Evolutionary conservation across 2,113 vertebrate species (phyloP).

Genomic region (Panurus biarmicus): DNA sequence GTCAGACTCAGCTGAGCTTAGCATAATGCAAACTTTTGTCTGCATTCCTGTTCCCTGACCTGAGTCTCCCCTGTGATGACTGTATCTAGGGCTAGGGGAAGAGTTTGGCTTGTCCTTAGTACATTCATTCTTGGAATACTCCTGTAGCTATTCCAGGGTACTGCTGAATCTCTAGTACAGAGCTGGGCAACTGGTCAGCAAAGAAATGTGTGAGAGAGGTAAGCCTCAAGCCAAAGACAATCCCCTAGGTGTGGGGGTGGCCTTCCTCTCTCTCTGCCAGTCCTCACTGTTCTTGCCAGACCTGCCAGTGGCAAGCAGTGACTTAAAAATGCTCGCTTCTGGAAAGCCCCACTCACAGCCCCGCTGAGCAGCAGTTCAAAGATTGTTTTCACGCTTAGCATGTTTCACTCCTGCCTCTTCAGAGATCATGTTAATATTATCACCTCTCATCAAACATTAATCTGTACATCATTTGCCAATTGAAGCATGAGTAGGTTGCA

Average conservation of each 20-base stretch:
- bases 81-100: neutral
- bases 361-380: neutral
- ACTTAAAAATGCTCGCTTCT: neutral
- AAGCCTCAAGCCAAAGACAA: neutral
- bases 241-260: neutral
- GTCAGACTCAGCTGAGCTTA: neutral
- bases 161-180: neutral
- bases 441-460: conserved; percentile 28
- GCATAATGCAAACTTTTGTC: neutral
- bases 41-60: neutral
- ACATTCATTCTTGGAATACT: neutral
- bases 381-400: neutral
- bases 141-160: neutral
- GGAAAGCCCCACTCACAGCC: neutral
- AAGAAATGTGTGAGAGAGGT: neutral
- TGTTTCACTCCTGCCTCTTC: neutral
- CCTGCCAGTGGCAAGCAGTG: neutral
- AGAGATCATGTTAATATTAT: conserved; percentile 11
- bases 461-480: neutral
- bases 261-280: neutral
- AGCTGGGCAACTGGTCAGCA: neutral
- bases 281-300: neutral
- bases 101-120: neutral
- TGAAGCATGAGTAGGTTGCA: neutral
- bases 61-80: neutral